Conservation (phyloP, 2,797 vertebrate species). For the Karalla daura region DNA sequence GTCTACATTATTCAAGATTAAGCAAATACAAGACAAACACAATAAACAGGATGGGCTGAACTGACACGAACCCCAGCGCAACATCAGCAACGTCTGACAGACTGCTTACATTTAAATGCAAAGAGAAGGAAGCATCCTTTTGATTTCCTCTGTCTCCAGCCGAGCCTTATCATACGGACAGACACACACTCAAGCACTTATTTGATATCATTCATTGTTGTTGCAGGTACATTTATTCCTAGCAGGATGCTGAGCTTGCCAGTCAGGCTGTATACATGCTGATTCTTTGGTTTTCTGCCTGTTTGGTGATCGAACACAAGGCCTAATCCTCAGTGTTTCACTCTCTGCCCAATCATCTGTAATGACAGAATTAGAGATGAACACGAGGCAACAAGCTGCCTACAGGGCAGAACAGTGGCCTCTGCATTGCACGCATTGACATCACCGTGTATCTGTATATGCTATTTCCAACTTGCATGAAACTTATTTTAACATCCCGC, state of each 20-base stretch:
- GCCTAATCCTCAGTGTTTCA: slow-evolving; percentile 47
- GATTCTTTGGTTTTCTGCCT: slow-evolving; percentile 59
- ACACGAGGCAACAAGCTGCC: slow-evolving; percentile 16
- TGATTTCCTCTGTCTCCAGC: slow-evolving; percentile 33
- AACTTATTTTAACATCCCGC: not conserved
- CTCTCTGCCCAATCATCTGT: slow-evolving; percentile 59
- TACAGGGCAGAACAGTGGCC: slow-evolving; percentile 29
- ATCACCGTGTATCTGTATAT: not conserved
- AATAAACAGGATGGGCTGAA: slow-evolving; percentile 28
- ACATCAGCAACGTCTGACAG: slow-evolving; percentile 20
- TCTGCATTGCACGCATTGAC: not conserved
- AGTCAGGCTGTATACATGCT: slow-evolving; percentile 41
- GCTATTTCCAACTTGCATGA: not conserved
- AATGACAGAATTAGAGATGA: slow-evolving; percentile 58
- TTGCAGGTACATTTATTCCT: slow-evolving; percentile 44
- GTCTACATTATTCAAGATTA: slow-evolving; percentile 26
- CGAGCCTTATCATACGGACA: slow-evolving; percentile 35
- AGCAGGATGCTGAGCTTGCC: slow-evolving; percentile 28
- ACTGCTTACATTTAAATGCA: slow-evolving; percentile 38
- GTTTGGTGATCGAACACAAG: slow-evolving; percentile 25
- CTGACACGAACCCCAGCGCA: slow-evolving; percentile 20
- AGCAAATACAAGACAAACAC: slow-evolving; percentile 17
- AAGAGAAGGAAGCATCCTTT: slow-evolving; percentile 16
- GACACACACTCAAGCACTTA: slow-evolving; percentile 20
- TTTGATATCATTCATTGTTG: slow-evolving; percentile 39